Evolutionary conservation across 2,113 vertebrate genomes (phyloP), one percentile per base, ranked within the genome.

Genomic region (Pseudois nayaur): DNA sequence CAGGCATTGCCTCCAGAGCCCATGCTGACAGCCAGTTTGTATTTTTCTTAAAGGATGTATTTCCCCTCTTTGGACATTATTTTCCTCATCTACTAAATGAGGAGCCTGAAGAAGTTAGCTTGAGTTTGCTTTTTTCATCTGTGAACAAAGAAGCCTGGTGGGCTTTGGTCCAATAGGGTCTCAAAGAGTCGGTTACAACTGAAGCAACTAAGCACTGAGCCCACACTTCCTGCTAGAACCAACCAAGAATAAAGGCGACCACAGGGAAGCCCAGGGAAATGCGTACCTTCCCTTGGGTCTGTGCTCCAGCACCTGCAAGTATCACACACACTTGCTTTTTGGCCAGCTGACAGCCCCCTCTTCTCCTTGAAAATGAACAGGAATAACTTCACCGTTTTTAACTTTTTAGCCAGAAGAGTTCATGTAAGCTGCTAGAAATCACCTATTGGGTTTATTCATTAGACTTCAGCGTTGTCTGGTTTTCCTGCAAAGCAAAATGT

Each of bases 401-500:
- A 78, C 4, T 12, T 40, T 89, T 71, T 13, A 93, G 19, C 27
- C n/a, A 45, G 33, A 67, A 27, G 17, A 52, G 10, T 48, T 74
- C 33, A 43, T 5, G 9, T 60, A 74, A 87, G 33, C n/a, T 27
- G 5, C 25, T 21, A 60, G 81, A 84, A 31, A 87, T 0, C 0
- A 71, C 27, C 64, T 55, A 6, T 43, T 52, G 60, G 57, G 23
- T 81, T 57, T 57, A 85, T 50, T 91, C 52, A 57, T 64, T 88
- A 74, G 52, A 62, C 27, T 91, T 93, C 45, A 74, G 29, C n/a
- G 11, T 91, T 78, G 52, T 54, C 76, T 88, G 31, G 11, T 89
- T 95, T 89, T 81, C 91, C 64, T 54, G n/a, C 40, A 85, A 93
- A 91, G 29, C 64, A 48, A 50, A 94, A 79, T 12, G 2, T 88